These are phyloP conservation scores for Temnopleurus reevesii DNA, from an alignment of 53 echinoderm and acorn worm genomes.

Conservation along the genomic window DNA sequence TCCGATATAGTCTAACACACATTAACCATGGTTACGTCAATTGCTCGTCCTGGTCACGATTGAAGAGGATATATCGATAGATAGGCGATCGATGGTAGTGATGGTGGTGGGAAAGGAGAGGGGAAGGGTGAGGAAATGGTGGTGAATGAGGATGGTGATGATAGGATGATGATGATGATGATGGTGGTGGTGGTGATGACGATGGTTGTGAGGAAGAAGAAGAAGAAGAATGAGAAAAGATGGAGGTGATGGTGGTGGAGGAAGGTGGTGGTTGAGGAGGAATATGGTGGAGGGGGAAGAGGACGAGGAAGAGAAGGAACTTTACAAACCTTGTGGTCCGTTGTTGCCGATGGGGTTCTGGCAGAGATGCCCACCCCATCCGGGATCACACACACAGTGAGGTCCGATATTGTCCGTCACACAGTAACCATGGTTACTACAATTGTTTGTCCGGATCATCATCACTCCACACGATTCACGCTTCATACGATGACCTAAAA, in stretches of 20 bases:
- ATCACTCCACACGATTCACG: constrained; percentile 22
- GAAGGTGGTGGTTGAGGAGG: not conserved
- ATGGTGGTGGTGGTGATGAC: not conserved
- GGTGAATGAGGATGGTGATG: not conserved
- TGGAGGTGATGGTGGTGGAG: not conserved
- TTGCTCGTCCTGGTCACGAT: constrained; percentile 26
- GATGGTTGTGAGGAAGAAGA: not conserved
- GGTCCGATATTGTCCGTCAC: not conserved
- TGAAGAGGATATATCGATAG: not conserved
- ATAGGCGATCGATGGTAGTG: not conserved
- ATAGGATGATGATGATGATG: not conserved
- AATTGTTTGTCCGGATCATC: constrained; percentile 23
- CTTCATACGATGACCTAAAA: not conserved
- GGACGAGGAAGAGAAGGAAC: too few species aligned
- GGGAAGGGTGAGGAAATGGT: not conserved
- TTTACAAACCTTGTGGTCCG: not conserved
- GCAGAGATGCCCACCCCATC: constrained; percentile 33
- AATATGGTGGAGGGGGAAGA: not conserved
- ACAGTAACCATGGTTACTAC: constrained; percentile 2
- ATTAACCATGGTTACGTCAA: not conserved
- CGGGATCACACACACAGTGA: not conserved
- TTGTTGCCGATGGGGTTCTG: not conserved
- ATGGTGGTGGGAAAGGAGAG: not conserved
- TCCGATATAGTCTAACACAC: not conserved
- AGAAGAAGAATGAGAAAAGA: not conserved